Percentiles rank a stretch among this genome's conserved stretches.
Evolutionary conservation across 2,797 vertebrate species (phyloP).

Genomic region (Synanceia verrucosa): DNA sequence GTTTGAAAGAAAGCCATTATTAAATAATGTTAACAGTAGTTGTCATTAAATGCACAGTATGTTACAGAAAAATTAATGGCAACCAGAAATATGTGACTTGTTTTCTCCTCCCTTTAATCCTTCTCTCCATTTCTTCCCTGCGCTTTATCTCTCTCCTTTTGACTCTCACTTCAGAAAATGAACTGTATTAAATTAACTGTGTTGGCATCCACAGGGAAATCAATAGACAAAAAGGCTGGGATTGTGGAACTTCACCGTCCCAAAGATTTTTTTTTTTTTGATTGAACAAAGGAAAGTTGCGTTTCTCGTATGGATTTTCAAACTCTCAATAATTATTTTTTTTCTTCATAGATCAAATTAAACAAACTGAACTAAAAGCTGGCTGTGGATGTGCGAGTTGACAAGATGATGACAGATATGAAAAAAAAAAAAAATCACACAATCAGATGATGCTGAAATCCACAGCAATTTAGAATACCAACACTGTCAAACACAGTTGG

Average conservation of each 20-base stretch:
- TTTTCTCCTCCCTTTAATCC: neutral
- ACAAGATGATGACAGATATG: neutral
- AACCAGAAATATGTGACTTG: neutral
- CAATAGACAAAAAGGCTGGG: constrained; percentile 24
- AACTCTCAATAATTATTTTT: constrained; percentile 1
- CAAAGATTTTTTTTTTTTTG: neutral
- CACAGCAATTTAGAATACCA: neutral
- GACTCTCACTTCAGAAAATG: constrained; percentile 46
- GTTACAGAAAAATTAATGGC: constrained; percentile 13
- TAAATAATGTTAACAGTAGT: constrained; percentile 13
- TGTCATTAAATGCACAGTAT: constrained; percentile 18
- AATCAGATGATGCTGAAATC: neutral
- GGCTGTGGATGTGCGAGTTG: neutral
- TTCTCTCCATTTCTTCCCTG: neutral
- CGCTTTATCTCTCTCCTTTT: constrained; percentile 28
- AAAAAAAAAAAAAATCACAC: neutral
- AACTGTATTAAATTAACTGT: constrained; percentile 54
- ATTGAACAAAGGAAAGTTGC: constrained; percentile 17
- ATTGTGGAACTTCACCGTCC: constrained; percentile 24
- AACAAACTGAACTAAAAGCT: constrained; percentile 1
- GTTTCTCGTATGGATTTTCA: constrained; percentile 19
- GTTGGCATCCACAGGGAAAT: constrained; percentile 56
- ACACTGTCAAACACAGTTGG: neutral
- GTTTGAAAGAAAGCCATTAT: constrained; percentile 31
- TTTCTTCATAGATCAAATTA: constrained; percentile 1